These are phyloP conservation scores for Chondrilla cf. caribensis DNA, from an alignment of 37 sponge, comb jelly and placozoan species.

Conservation along the genomic window DNA sequence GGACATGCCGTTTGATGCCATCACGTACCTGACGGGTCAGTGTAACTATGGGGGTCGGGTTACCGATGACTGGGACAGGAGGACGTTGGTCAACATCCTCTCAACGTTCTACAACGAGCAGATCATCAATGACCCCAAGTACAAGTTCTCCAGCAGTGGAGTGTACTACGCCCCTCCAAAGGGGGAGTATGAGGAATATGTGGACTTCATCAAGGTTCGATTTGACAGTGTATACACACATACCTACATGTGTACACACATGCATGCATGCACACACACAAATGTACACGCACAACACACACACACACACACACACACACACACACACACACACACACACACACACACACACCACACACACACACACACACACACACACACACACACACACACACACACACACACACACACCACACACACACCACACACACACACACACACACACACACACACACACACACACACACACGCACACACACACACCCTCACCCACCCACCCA, in stretches of 20 bases:
- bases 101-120: constrained; percentile 87
- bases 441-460: background rate
- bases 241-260: background rate
- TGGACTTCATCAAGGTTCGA: constrained; percentile 86
- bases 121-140: constrained; percentile 79
- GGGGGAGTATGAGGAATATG: constrained; percentile 76
- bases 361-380: background rate
- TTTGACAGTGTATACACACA: too few relatives aligned
- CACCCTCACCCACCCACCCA: background rate
- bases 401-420: background rate
- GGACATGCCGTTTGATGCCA: constrained; percentile 90
- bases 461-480: background rate
- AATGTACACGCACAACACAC: too few relatives aligned
- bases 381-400: background rate
- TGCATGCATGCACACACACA: background rate
- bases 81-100: constrained; percentile 84
- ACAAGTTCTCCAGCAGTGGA: constrained; percentile 95
- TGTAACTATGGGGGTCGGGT: constrained; percentile 99
- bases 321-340: background rate
- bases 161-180: constrained; percentile 86
- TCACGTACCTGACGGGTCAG: constrained; percentile 95
- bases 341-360: background rate
- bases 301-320: too few relatives aligned
- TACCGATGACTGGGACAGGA: constrained; percentile 99
- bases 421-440: background rate